Base-by-base conservation (phyloP, 1,140 invertebrate species). In the Archivesica marissinica region DNA sequence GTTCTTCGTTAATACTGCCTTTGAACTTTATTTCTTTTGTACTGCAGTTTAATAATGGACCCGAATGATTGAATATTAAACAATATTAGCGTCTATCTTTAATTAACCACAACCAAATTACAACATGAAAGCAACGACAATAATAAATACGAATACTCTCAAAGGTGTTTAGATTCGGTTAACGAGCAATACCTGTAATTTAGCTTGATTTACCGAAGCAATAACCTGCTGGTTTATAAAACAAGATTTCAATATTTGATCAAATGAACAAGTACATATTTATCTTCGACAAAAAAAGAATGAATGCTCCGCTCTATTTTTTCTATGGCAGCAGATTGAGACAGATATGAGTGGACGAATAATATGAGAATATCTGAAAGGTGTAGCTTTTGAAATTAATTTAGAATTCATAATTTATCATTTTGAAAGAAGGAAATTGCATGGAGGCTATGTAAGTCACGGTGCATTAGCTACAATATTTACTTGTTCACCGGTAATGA, bases 31-130 rank as follows among this genome's bases (percentile, higher is more conserved):
- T 56, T 76, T 76, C 47, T 50, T 76, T 76, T 76, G 74, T 76
- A 76, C 33, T 25, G 33, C 33, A 41, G 50, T 39, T 76, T 76
- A 76, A 76, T 76, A 56, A 76, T 76, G 54, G 0, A 2, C 3
- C 4, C 17, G 3, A 54, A 76, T 76, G 74, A 76, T 76, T 59
- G 74, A 76, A 76, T 76, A 76, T 76, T 76, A 76, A 76, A 76
- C 74, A 59, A 56, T 76, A 56, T 59, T 2, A 56, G 20, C 33
- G 74, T 76, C 59, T 76, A 54, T 56, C 50, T 76, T 54, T 56
- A 76, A 76, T 76, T 76, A 76, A 76, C 50, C 74, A 59, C 74
- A 76, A 35, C 33, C 33, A 23, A 54, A 39, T 59, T 76, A n/a
- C 74, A 33, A 47, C 68, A 50, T 47, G 41, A 44, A 72, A 72